phyloP scores from a whole-genome alignment of 2,113 vertebrate genomes.

The Terrapene triunguis region DNA sequence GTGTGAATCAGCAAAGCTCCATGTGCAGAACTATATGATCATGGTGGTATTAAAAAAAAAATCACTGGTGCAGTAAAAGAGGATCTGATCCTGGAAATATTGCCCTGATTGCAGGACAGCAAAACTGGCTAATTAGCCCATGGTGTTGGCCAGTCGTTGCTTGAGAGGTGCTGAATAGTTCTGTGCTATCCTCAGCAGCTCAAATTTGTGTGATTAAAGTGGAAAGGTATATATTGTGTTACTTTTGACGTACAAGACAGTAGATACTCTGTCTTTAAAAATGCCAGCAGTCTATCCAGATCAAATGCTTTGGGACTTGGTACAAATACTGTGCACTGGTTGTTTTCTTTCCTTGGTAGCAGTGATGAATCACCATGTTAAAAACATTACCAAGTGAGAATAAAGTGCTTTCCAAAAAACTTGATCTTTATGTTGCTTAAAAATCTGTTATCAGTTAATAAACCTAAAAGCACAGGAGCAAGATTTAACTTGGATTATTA shows the following conservation, averaged over 20 bases:
- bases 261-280: slow-evolving; percentile 52
- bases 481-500: background rate
- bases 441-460: background rate
- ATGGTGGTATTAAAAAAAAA: background rate
- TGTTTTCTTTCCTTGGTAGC: slow-evolving; percentile 54
- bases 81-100: background rate
- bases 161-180: slow-evolving; percentile 23
- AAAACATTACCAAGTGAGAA: background rate
- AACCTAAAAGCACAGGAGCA: background rate
- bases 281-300: slow-evolving; percentile 41
- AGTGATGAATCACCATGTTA: slow-evolving; percentile 49
- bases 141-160: background rate
- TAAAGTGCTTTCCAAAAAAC: slow-evolving; percentile 7
- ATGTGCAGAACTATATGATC: background rate
- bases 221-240: slow-evolving; percentile 41
- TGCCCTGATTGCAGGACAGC: slow-evolving; percentile 1
- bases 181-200: slow-evolving; percentile 35
- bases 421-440: background rate
- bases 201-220: slow-evolving; percentile 47
- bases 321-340: slow-evolving; percentile 4
- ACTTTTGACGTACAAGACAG: slow-evolving; percentile 51
- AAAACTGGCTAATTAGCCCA: background rate
- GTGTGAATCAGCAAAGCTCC: background rate
- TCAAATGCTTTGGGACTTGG: slow-evolving; percentile 59
- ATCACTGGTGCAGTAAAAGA: background rate